These are phyloP conservation scores for Centropus bengalensis DNA, from an alignment of 2,113 vertebrate genomes.

Conservation along the genomic window DNA sequence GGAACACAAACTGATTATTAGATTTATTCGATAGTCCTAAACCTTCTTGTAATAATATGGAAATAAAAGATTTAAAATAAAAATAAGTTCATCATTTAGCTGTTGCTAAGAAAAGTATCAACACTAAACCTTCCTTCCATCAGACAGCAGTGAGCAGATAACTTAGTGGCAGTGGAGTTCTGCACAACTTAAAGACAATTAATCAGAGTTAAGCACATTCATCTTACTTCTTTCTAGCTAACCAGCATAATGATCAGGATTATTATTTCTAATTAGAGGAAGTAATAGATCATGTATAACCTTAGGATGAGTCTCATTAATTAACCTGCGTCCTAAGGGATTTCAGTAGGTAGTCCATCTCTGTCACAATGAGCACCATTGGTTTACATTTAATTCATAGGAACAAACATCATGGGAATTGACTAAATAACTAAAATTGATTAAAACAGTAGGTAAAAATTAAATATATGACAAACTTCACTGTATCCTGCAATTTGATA, in stretches of 20 bases:
- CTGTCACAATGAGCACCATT: conserved; percentile 83
- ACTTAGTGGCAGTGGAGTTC: conserved; percentile 78
- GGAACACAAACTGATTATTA: neutral
- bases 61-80: neutral
- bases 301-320: conserved; percentile 96
- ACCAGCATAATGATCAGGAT: conserved; percentile 99
- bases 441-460: conserved; percentile 70
- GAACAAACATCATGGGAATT: conserved; percentile 75
- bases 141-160: conserved; percentile 72
- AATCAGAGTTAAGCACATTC: conserved; percentile 93
- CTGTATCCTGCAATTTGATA: conserved; percentile 29
- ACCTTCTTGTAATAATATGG: neutral
- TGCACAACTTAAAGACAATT: conserved; percentile 81
- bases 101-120: conserved; percentile 47
- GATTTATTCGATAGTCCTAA: neutral
- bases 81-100: conserved; percentile 21
- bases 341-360: conserved; percentile 90
- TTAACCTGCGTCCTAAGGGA: conserved; percentile 91
- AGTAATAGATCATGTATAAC: conserved; percentile 99
- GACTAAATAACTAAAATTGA: conserved; percentile 72
- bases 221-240: conserved; percentile 93
- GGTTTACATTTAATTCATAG: conserved; percentile 78
- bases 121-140: conserved; percentile 59
- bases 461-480: conserved; percentile 55
- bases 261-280: conserved; percentile 99